These are phyloP conservation scores for Pantelozetes paolii DNA, from an alignment of 2,888 invertebrate genomes.

Conservation along the genomic window DNA sequence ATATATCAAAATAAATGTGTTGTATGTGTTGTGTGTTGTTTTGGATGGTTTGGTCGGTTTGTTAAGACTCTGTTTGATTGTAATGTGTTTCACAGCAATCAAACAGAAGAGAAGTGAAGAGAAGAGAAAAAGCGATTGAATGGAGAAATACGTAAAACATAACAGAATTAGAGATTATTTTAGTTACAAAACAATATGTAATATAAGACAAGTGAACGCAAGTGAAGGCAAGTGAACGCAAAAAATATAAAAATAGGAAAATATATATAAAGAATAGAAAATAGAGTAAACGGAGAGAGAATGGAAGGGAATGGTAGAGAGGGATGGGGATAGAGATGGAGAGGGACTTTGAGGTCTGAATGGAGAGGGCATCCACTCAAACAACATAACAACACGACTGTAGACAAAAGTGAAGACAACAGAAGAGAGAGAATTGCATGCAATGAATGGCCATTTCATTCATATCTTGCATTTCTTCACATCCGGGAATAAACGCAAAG, in stretches of 20 bases:
- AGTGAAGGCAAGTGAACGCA: constrained; percentile 12
- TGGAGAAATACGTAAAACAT: constrained; percentile 32
- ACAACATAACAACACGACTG: constrained; percentile 26
- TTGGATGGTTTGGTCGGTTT: constrained; percentile 13
- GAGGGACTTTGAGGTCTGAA: constrained; percentile 29
- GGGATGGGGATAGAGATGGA: constrained; percentile 36
- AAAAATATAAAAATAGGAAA: not conserved
- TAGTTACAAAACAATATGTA: constrained; percentile 38
- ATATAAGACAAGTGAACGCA: constrained; percentile 27
- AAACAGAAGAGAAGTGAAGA: not conserved
- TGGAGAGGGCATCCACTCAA: constrained; percentile 30
- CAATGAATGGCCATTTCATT: constrained; percentile 24
- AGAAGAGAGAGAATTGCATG: constrained; percentile 26
- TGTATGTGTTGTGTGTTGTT: not conserved
- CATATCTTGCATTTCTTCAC: constrained; percentile 36
- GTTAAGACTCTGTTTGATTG: not conserved
- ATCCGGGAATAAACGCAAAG: constrained; percentile 28
- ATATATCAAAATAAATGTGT: not conserved
- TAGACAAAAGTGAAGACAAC: constrained; percentile 22
- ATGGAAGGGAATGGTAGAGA: constrained; percentile 15
- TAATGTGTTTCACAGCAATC: constrained; percentile 18
- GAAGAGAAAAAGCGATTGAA: constrained; percentile 15
- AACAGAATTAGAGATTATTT: constrained; percentile 33
- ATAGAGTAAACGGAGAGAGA: not conserved
- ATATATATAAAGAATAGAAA: not conserved